Conservation (phyloP, 1,140 invertebrate species). For the Episyrphus balteatus region DNA sequence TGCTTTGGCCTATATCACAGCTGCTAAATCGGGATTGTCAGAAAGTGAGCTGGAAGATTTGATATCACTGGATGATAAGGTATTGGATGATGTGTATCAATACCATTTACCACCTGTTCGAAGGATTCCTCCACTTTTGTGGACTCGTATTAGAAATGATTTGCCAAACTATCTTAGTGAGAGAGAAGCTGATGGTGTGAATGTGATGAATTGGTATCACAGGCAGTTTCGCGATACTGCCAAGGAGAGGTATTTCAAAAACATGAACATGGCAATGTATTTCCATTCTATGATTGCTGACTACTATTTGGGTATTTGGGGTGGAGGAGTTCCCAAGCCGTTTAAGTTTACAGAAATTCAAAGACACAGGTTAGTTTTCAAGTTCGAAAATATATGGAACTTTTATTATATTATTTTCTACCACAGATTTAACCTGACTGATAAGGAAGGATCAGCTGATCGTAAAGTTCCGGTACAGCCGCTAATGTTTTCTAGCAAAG, state of each 20-base stretch:
- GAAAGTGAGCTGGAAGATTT: slow-evolving; percentile 91
- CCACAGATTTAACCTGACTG: slow-evolving; percentile 64
- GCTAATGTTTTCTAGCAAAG: slow-evolving; percentile 79
- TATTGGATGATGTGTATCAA: slow-evolving; percentile 95
- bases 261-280: slow-evolving; percentile 90
- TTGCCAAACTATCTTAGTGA: slow-evolving; percentile 92
- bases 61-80: slow-evolving; percentile 87
- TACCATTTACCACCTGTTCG: slow-evolving; percentile 93
- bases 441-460: slow-evolving; percentile 88
- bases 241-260: slow-evolving; percentile 91
- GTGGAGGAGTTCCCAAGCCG: slow-evolving; percentile 84
- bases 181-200: slow-evolving; percentile 92
- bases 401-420: neutral
- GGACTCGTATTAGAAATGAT: slow-evolving; percentile 92
- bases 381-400: neutral
- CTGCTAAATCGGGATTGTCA: slow-evolving; percentile 81
- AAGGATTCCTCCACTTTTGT: slow-evolving; percentile 86
- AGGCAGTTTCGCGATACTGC: slow-evolving; percentile 91
- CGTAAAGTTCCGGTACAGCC: slow-evolving; percentile 93
- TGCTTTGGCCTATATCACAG: slow-evolving; percentile 88
- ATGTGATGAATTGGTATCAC: slow-evolving; percentile 96
- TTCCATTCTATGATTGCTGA: slow-evolving; percentile 97
- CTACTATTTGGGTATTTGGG: slow-evolving; percentile 94
- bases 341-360: slow-evolving; percentile 97
- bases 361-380: slow-evolving; percentile 53